Conservation (phyloP, 64 coral and sea anemone genomes). For the Porites australiensis region DNA sequence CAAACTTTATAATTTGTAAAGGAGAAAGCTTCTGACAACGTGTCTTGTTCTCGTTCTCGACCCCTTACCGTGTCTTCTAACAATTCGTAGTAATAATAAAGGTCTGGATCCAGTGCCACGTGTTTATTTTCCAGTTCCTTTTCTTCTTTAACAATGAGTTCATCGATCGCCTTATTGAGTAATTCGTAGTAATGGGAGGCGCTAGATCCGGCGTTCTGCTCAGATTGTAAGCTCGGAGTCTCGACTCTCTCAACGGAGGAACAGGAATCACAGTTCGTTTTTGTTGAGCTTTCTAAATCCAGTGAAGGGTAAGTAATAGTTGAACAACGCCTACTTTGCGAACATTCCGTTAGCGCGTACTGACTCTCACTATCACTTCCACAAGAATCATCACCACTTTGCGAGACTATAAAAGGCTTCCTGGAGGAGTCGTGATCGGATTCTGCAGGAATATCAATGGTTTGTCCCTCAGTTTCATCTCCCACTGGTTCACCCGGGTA, state of each 20-base stretch:
- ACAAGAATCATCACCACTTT: neutral
- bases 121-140: neutral
- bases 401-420: neutral
- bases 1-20: slow-evolving; percentile 30
- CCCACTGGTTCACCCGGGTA: neutral
- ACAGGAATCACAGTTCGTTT: slow-evolving; percentile 4
- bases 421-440: neutral
- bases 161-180: neutral
- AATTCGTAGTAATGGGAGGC: slow-evolving; percentile 33
- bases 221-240: neutral
- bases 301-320: neutral
- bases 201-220: neutral
- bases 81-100: slow-evolving; percentile 13
- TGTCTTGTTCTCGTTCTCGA: neutral
- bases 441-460: neutral
- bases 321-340: neutral
- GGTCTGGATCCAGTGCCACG: neutral
- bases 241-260: neutral
- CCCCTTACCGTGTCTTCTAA: neutral
- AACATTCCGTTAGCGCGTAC: neutral
- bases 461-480: neutral
- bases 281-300: neutral
- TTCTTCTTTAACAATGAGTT: neutral
- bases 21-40: neutral
- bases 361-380: neutral